Percentiles rank a stretch among this genome's conserved stretches.
Conservation (phyloP, 2,113 vertebrate species). For the Phaethon lepturus region DNA sequence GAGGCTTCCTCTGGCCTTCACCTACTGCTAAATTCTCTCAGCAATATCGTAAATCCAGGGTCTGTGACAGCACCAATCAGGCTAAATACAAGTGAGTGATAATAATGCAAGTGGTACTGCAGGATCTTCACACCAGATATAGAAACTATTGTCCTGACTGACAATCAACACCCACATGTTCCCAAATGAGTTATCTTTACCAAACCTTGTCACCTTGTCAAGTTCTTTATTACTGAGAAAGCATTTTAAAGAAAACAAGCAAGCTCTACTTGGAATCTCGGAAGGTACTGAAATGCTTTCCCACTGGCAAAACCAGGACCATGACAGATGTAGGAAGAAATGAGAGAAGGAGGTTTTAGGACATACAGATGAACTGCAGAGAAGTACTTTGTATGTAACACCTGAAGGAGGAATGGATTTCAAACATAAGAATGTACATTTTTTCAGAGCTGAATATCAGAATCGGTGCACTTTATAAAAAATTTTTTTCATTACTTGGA, state of each 20-base stretch:
- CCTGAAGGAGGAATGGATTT: neutral
- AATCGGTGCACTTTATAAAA: neutral
- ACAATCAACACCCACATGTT: neutral
- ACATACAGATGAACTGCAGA: neutral
- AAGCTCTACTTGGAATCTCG: neutral
- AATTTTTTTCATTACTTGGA: neutral
- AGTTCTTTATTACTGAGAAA: neutral
- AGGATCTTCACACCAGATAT: neutral
- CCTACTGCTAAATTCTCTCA: neutral
- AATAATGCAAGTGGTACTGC: neutral
- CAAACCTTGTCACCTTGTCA: neutral
- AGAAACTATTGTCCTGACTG: neutral
- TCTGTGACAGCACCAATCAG: neutral
- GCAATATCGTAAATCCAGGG: neutral
- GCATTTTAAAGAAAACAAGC: neutral
- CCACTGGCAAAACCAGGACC: neutral
- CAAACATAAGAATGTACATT: neutral
- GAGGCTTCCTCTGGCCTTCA: neutral
- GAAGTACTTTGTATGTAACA: neutral
- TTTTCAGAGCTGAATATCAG: neutral
- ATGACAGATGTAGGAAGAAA: fast-evolving
- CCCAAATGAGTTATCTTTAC: neutral
- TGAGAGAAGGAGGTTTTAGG: neutral
- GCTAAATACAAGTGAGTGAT: neutral
- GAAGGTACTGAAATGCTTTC: neutral